Conservation (phyloP, 2,888 invertebrate species). For the Chrysolina haemoptera region DNA sequence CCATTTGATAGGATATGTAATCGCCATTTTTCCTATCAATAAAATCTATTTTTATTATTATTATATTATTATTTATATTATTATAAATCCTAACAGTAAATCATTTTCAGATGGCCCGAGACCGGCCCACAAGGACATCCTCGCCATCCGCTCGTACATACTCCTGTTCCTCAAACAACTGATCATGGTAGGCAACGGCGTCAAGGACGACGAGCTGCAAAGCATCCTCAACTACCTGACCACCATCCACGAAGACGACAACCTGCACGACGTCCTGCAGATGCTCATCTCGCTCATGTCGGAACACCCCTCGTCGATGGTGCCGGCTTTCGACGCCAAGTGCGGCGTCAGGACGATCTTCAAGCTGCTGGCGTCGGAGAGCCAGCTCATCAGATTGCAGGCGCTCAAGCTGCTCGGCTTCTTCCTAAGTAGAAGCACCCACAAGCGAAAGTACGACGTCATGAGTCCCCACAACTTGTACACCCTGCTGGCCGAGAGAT, state of each 20-base stretch:
- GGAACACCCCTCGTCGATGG: slow-evolving; percentile 99
- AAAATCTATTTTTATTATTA: no score
- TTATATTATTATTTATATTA: no score
- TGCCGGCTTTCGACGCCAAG: slow-evolving; percentile 98
- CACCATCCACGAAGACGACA: slow-evolving; percentile 99
- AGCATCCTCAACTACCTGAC: slow-evolving; percentile 98
- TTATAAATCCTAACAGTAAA: slow-evolving; percentile 24
- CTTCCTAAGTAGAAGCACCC: slow-evolving; percentile 97
- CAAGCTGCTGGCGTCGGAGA: slow-evolving; percentile 95
- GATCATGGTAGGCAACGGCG: slow-evolving; percentile 96
- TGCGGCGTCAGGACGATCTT: slow-evolving; percentile 97
- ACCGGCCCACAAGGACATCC: slow-evolving; percentile 94
- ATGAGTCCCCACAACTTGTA: slow-evolving; percentile 99
- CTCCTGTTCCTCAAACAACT: slow-evolving; percentile 95
- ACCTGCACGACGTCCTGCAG: slow-evolving; percentile 97
- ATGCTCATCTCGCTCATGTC: slow-evolving; percentile 98
- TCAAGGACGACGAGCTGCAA: slow-evolving; percentile 98
- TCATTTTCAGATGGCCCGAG: slow-evolving; percentile 87
- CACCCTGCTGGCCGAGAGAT: slow-evolving; percentile 93
- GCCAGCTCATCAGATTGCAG: slow-evolving; percentile 95
- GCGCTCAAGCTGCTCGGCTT: slow-evolving; percentile 97
- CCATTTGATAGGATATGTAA: no score
- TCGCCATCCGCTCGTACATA: slow-evolving; percentile 95
- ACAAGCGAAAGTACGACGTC: slow-evolving; percentile 99
- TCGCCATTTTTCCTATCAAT: no score